phyloP scores from a whole-genome alignment of 2,888 invertebrate species.

The Operophtera brumata region DNA sequence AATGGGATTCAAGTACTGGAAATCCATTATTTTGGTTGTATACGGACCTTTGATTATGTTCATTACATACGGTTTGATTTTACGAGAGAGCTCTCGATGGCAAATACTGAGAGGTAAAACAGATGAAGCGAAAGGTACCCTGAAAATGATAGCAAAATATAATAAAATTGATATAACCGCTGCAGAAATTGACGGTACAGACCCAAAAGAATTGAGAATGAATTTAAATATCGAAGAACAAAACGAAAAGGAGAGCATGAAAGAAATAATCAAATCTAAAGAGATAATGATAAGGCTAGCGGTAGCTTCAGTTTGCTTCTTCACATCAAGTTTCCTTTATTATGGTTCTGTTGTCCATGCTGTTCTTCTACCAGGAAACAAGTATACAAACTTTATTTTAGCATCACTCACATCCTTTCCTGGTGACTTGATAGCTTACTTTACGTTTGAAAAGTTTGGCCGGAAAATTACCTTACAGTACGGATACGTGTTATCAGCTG shows the following conservation, averaged over 20 bases:
- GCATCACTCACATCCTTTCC: slow-evolving; percentile 60
- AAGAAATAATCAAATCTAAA: slow-evolving; percentile 56
- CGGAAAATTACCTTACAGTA: slow-evolving; percentile 56
- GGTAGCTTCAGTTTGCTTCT: slow-evolving; percentile 60
- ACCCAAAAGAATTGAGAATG: slow-evolving; percentile 49
- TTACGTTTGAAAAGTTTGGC: slow-evolving; percentile 57
- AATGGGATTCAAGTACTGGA: slow-evolving; percentile 62
- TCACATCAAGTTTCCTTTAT: slow-evolving; percentile 63
- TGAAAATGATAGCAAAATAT: slow-evolving; percentile 49
- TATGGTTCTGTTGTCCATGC: slow-evolving; percentile 61
- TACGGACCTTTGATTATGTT: slow-evolving; percentile 59
- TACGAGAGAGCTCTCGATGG: slow-evolving; percentile 66
- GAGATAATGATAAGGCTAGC: slow-evolving; percentile 58
- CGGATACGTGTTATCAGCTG: slow-evolving; percentile 53
- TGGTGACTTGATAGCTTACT: slow-evolving; percentile 60
- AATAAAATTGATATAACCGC: slow-evolving; percentile 52
- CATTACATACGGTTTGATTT: slow-evolving; percentile 44
- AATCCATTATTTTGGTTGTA: slow-evolving; percentile 51
- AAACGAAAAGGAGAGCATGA: slow-evolving; percentile 54
- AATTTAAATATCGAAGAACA: slow-evolving; percentile 56
- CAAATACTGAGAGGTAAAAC: slow-evolving; percentile 59
- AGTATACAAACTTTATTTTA: slow-evolving; percentile 63
- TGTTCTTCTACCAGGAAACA: slow-evolving; percentile 62
- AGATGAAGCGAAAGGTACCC: slow-evolving; percentile 51
- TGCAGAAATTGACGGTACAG: slow-evolving; percentile 52